Percentiles rank a stretch among this genome's conserved stretches.
These are phyloP conservation scores for Papilio demoleus DNA, from an alignment of 2,888 invertebrate species.

Conservation along the genomic window DNA sequence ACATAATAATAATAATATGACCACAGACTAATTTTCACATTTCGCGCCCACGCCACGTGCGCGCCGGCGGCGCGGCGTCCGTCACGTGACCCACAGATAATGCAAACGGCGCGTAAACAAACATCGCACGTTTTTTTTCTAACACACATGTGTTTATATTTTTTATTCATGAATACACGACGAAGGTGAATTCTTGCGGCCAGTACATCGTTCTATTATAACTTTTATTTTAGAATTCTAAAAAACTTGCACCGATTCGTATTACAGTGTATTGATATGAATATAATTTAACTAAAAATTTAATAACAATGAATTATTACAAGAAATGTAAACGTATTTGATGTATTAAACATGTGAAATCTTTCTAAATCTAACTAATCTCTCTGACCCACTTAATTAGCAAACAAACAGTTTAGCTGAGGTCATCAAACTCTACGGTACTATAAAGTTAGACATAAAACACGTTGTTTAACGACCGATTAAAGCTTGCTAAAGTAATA, in stretches of 20 bases:
- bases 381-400: background rate
- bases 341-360: background rate
- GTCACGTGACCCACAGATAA: constrained; percentile 31
- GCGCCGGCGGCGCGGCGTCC: constrained; percentile 9
- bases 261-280: background rate
- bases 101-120: constrained; percentile 20
- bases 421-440: constrained; percentile 20
- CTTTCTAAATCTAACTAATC: constrained; percentile 7
- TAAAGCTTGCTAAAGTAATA: constrained; percentile 9
- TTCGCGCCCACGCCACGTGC: constrained; percentile 18
- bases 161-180: constrained; percentile 8
- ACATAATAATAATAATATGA: background rate
- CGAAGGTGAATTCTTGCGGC: background rate
- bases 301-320: background rate
- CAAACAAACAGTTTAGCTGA: constrained; percentile 17
- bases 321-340: background rate
- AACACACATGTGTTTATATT: background rate
- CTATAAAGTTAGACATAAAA: background rate
- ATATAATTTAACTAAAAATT: too few relatives aligned
- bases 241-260: background rate
- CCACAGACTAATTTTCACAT: background rate
- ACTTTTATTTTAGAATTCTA: background rate
- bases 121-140: constrained; percentile 7
- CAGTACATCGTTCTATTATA: constrained; percentile 2
- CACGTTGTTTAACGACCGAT: background rate